Conservation (phyloP, 2,113 vertebrate species). For the Blennius ocellaris region DNA sequence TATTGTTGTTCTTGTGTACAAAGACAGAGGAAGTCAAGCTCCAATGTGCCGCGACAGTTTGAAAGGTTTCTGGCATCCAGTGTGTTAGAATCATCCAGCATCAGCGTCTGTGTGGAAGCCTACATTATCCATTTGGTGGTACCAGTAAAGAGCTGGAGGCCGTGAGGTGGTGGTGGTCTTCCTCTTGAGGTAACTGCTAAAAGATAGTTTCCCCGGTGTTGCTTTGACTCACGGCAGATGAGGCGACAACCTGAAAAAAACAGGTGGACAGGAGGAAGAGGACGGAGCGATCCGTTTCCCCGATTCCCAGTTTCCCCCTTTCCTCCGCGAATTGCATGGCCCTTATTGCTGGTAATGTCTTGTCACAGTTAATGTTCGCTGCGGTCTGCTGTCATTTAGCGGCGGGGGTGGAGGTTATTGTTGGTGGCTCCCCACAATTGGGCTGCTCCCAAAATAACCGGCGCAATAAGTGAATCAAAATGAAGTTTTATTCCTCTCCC, state of each 20-base stretch:
- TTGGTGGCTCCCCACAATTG: constrained; percentile 34
- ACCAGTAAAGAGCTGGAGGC: not conserved
- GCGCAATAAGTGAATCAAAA: constrained; percentile 47
- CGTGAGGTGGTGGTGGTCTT: not conserved
- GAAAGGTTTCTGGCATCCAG: too few relatives aligned
- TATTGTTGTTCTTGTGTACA: too few relatives aligned
- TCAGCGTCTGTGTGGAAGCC: too few relatives aligned
- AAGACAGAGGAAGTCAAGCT: too few relatives aligned
- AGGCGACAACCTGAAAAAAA: constrained; percentile 14
- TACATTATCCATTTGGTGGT: too few relatives aligned
- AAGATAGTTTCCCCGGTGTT: not conserved
- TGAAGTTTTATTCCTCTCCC: constrained; percentile 16
- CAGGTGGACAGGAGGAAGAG: not conserved
- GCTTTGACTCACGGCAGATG: constrained; percentile 18
- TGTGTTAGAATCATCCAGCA: too few relatives aligned
- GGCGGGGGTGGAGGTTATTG: constrained; percentile 47
- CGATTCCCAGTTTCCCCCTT: constrained; percentile 14
- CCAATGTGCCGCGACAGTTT: too few relatives aligned
- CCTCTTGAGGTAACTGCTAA: not conserved
- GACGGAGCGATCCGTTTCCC: constrained; percentile 15
- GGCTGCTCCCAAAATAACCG: constrained; percentile 28
- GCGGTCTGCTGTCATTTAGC: constrained; percentile 51
- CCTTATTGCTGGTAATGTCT: constrained; percentile 44
- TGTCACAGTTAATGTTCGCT: constrained; percentile 49
- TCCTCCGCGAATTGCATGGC: not conserved